A percentile compares a stretch with the other conserved stretches of the same genome.
Evolutionary conservation across 2,888 invertebrate species (phyloP).

Genomic region (Phania funesta): DNA sequence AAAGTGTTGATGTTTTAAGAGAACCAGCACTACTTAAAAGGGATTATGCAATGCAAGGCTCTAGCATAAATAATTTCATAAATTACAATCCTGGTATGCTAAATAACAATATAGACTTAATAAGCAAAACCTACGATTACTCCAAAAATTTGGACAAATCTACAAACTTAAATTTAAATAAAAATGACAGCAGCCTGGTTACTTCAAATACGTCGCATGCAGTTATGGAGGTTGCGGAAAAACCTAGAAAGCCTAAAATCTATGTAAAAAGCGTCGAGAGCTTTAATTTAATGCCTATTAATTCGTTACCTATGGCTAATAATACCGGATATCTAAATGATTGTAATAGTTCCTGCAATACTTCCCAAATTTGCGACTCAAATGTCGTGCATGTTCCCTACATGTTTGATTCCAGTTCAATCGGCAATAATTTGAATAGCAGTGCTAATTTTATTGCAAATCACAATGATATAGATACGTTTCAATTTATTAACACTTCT

Average conservation of each 20-base stretch:
- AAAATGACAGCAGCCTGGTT: neutral
- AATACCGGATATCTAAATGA: slow-evolving; percentile 38
- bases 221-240: slow-evolving; percentile 60
- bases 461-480: slow-evolving; percentile 57
- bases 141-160: slow-evolving; percentile 34
- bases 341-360: slow-evolving; percentile 29
- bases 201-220: slow-evolving; percentile 10
- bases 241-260: slow-evolving; percentile 77
- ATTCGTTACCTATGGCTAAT: slow-evolving; percentile 22
- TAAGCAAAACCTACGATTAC: slow-evolving; percentile 41
- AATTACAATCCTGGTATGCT: slow-evolving; percentile 37
- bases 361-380: slow-evolving; percentile 41
- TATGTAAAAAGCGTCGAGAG: slow-evolving; percentile 79
- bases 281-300: slow-evolving; percentile 61
- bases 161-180: slow-evolving; percentile 21
- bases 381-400: slow-evolving; percentile 61
- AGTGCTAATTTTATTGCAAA: slow-evolving; percentile 32
- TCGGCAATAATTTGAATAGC: slow-evolving; percentile 38
- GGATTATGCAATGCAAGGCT: slow-evolving; percentile 71
- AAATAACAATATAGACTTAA: slow-evolving; percentile 31
- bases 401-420: slow-evolving; percentile 54
- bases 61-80: slow-evolving; percentile 39
- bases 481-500: slow-evolving; percentile 42
- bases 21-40: slow-evolving; percentile 76
- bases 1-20: slow-evolving; percentile 78